Evolutionary conservation across 2,113 vertebrate genomes (phyloP).

Genomic region (Cromileptes altivelis): DNA sequence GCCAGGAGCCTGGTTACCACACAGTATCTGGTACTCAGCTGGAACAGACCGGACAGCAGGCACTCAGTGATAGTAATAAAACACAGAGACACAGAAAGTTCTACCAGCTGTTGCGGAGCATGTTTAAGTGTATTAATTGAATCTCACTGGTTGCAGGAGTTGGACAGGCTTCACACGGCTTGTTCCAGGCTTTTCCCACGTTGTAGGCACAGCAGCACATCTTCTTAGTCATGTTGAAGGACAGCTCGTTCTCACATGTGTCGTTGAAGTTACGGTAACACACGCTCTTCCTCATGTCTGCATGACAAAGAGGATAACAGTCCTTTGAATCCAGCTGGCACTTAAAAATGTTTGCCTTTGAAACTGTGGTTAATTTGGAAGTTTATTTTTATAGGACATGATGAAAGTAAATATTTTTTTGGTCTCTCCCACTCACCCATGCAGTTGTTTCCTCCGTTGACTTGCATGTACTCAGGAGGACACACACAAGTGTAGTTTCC

Average conservation of each 20-base stretch:
- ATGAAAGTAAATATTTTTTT: background rate
- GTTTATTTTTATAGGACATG: background rate
- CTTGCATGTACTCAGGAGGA: slow-evolving; percentile 94
- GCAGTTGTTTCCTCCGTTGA: slow-evolving; percentile 94
- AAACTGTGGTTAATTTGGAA: background rate
- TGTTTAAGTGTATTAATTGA: background rate
- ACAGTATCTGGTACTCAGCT: slow-evolving; percentile 93
- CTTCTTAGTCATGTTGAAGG: slow-evolving; percentile 96
- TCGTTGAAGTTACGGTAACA: slow-evolving; percentile 94
- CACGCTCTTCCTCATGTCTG: slow-evolving; percentile 93
- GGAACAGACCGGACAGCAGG: slow-evolving; percentile 43
- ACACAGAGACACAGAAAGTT: background rate
- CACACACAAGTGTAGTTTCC: slow-evolving; percentile 96
- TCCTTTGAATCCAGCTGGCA: background rate
- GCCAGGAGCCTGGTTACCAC: slow-evolving; percentile 91
- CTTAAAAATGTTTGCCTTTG: background rate
- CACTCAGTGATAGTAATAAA: background rate
- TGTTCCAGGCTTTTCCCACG: slow-evolving; percentile 95
- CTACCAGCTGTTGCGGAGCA: background rate
- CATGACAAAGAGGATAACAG: background rate
- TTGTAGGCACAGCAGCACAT: slow-evolving; percentile 97
- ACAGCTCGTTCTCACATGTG: slow-evolving; percentile 92
- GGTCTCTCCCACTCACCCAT: slow-evolving; percentile 86
- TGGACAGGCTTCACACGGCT: slow-evolving; percentile 94
- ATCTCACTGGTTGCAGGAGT: slow-evolving; percentile 91